Base-by-base conservation (phyloP, 1,140 invertebrate species). In the Matsumurasca onukii region DNA sequence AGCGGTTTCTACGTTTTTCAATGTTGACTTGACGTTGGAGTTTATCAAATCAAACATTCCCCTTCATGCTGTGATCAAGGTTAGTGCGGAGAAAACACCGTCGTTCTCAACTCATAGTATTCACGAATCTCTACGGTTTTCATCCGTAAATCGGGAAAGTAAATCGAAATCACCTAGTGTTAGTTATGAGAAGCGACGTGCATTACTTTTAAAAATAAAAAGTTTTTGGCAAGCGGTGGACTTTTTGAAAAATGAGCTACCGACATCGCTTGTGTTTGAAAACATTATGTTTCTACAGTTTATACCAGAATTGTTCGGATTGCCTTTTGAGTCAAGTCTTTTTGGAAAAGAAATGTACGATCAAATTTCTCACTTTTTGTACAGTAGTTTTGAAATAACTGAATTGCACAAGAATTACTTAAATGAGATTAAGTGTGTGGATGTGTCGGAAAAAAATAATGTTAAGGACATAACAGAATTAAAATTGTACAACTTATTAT, bases 321-420 rank as follows among this genome's bases (percentile, higher is more conserved):
- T 13, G 17, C 25, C 31, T n/a, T 2, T 1, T 30, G 3, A 30
- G 2, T 2, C 3, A 5, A 77, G 78, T n/a, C 65, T 24, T 66
- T 66, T 78, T 30, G 78, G 79, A 68, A 78, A 75, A 63, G 72
- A 77, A 1, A 78, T 85, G 61, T 84, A 85, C 72, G 80, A 85
- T 62, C 78, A 80, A 69, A 62, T 84, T 45, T 82, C 81, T 66
- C 80, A 73, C 64, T 75, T 83, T 20, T 76, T 83, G 69, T 84
- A 83, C 52, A 82, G 85, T 72, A 73, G 85, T 29, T 80, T 83
- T 73, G 83, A 86, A 73, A 77, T 82, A 64, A 78, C 75, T 22
- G 72, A 78, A 70, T 81, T 84, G 69, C 81, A 84, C 70, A 55
- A 61, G 1, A 73, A 80, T 69, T 63, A 63, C 30, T n/a, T 20